Evolutionary conservation across 2,888 invertebrate species (phyloP).

Genomic region (Arctia plantaginis): DNA sequence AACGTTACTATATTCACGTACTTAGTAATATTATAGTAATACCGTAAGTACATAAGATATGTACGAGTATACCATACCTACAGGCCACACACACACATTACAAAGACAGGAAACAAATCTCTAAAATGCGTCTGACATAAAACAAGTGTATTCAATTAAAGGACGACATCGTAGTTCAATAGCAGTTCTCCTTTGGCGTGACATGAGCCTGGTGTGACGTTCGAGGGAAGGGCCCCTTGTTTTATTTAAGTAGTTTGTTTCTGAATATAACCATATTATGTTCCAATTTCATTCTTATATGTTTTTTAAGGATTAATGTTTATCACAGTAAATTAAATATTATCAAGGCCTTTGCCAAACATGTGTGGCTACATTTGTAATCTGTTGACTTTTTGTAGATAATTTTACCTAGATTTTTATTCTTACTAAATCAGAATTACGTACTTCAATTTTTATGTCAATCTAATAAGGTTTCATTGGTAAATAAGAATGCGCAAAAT

Average conservation of each 20-base stretch:
- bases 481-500: neutral
- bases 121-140: neutral
- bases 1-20: too few species aligned
- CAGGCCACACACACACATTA: too few species aligned
- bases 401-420: neutral
- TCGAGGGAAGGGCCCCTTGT: neutral
- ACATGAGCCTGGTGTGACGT: conserved; percentile 11
- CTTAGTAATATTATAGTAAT: too few species aligned
- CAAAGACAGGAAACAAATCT: neutral
- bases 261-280: neutral
- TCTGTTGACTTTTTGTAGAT: neutral
- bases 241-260: neutral
- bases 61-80: too few species aligned
- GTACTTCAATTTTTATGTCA: neutral
- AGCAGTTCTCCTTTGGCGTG: conserved; percentile 11
- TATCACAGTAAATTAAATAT: neutral
- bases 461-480: neutral
- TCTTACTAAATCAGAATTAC: neutral
- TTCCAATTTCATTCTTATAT: neutral
- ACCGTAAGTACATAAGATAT: too few species aligned
- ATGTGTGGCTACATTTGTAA: neutral
- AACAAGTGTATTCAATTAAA: conserved; percentile 9
- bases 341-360: neutral
- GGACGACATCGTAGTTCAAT: conserved; percentile 10
- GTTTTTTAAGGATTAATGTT: neutral